Evolutionary conservation across 2,888 invertebrate genomes (phyloP), one percentile per base, ranked within the genome.

Genomic region (Sinodicranocentrus sp.): DNA sequence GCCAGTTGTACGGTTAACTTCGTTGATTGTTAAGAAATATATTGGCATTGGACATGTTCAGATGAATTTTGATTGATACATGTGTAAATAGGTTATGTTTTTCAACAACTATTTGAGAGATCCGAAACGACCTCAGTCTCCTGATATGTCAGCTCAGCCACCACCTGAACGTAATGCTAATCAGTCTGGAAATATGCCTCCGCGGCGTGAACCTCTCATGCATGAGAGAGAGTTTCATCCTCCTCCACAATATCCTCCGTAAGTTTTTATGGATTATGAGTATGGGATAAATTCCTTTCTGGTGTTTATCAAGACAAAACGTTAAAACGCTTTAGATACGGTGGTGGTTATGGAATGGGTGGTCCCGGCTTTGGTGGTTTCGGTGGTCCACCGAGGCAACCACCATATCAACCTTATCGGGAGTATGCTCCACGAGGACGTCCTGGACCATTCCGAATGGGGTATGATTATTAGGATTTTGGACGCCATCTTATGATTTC

Each of bases 1-100:
- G 87, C 95, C 96, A 73, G 93, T 94, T 6, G 93, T 94, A 0
- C 91, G 91, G 84, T 89, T 97, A 1, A 91, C 94, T 13, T n/a
- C n/a, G n/a, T n/a, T n/a, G n/a, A n/a, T 98, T 91, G 98, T 99
- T 33, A 94, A 97, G 84, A 99, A 99, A 90, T 99, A 99, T 90
- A 98, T 99, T 87, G 96, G 97, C 90, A 98, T 98, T 91, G 99
- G 99, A 90, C 99, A 99, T 90, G 95, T 91, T 0, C 99, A 99
- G 90, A 33, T n/a, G 33, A 99, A 98, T 91, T 95, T 99, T 57
- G 97, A 39, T 61, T 77, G 63, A 77, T 76, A 54, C 33, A 43
- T 17, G 57, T 84, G 23, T 85, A 89, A n/a, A 10, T 48, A 93
- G 93, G 93, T 98, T 78, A 94, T 97, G 89, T 99, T 97, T 91